These are phyloP conservation scores for Eubasilissa splendida DNA, from an alignment of 2,888 invertebrate species.

Conservation along the genomic window DNA sequence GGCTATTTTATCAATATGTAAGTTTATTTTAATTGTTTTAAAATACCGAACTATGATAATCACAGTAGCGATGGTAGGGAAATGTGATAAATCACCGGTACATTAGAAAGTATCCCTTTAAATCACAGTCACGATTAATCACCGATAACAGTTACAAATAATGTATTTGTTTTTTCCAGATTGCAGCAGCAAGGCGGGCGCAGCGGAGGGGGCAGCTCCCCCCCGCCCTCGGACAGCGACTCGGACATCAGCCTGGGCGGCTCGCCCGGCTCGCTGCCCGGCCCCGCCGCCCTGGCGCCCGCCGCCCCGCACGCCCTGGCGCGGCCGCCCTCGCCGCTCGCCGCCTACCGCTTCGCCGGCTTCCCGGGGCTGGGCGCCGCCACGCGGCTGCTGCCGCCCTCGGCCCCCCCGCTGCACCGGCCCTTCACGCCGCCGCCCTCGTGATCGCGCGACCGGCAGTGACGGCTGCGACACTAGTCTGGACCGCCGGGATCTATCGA, in stretches of 20 bases:
- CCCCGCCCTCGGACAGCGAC: constrained; percentile 65
- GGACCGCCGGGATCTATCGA: not conserved
- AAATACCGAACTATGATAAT: too few relatives aligned
- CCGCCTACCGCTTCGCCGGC: constrained; percentile 45
- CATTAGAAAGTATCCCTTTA: too few relatives aligned
- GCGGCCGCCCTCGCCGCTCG: constrained; percentile 46
- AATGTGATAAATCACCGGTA: too few relatives aligned
- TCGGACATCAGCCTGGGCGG: constrained; percentile 67
- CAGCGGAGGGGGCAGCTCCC: constrained; percentile 59
- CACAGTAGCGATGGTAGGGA: too few relatives aligned
- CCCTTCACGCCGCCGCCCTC: constrained; percentile 58
- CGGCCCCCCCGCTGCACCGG: constrained; percentile 55
- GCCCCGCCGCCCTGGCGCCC: constrained; percentile 31
- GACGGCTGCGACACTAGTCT: constrained; percentile 3
- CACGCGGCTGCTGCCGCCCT: constrained; percentile 52
- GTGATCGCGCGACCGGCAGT: constrained; percentile 49
- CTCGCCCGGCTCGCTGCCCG: constrained; percentile 60
- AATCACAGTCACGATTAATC: too few relatives aligned
- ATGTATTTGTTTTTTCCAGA: constrained; percentile 43
- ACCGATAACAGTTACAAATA: not conserved
- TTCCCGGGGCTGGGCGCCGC: constrained; percentile 46
- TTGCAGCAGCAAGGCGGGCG: constrained; percentile 57
- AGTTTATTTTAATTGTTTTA: too few relatives aligned
- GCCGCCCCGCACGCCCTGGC: constrained; percentile 44
- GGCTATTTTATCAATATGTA: too few relatives aligned